Evolutionary conservation across 2,797 vertebrate species (phyloP), one percentile per base, ranked within the genome.

Genomic region (Linurgus olivaceus): DNA sequence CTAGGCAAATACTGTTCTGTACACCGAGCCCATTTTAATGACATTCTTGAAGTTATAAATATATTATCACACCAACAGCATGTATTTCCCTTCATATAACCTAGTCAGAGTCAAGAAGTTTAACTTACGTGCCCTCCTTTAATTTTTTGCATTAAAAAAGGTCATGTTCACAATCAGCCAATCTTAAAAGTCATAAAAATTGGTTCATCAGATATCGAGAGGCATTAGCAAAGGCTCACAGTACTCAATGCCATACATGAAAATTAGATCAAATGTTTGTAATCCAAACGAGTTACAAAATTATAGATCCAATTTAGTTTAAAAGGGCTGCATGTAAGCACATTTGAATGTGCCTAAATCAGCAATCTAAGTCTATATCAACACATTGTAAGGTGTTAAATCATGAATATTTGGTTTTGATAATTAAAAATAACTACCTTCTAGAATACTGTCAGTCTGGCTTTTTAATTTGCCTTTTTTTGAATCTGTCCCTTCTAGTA

Each of bases 401-500:
- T 84, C 66, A 57, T 5, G 13, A 55, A 55, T 35, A n/a, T 55
- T 35, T 55, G n/a, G n/a, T 35, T 33, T 55, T 33, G n/a, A 55
- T 55, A 14, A 24, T 21, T 55, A 33, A 55, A 55, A 55, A 55
- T 55, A 55, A 55, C 54, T 35, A 33, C n/a, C 54, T 55, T 24
- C 21, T 74, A 92, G 90, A 93, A 95, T 88, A 93, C 81, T 84
- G 88, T 81, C 11, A 35, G 77, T 79, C 83, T 95, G 82, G 0
- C 17, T 21, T 88, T 81, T 80, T 85, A 81, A 95, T 93, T 74
- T 91, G 76, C 54, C 95, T 86, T 75, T 96, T 90, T 92, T 93
- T 96, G 61, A 96, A 96, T 92, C 28, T 95, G 87, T 89, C 91
- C 96, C 71, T 96, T 97, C 95, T 95, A 96, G 96, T 86, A 96